Evolutionary conservation across 2,113 vertebrate species (phyloP), one percentile per base, ranked within the genome.

Genomic region (Sigmodon hispidus): DNA sequence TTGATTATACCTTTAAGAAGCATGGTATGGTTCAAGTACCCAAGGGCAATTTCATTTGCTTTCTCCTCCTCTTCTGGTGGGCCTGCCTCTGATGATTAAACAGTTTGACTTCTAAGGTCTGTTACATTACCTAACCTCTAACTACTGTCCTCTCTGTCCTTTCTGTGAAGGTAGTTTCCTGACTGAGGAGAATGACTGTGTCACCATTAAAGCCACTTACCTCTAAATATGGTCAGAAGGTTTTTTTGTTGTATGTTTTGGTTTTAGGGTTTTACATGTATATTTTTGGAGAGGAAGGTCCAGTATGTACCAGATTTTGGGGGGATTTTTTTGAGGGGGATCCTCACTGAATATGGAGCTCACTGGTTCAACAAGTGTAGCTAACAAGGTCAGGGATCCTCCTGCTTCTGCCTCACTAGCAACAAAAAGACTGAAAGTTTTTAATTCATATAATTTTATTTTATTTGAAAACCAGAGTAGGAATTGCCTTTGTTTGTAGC

Each of bases 391-490:
- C 11, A 15, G 45, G 84, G 34, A 69, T n/a, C 34, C 63, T 50
- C 84, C 63, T 86, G 45, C 15, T 61, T 83, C 80, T 84, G n/a
- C 57, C 43, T 86, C 45, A 12, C 16, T 45, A 24, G 84, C 84
- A 67, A 11, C 50, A 36, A 43, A 34, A 96, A 95, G 89, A 63
- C 55, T 86, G 50, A 84, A 86, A 69, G 90, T 73, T 95, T 72
- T 65, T 96, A 45, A 84, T 87, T 77, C 91, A 94, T 11, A 79
- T 94, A 57, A 87, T 89, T 97, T 83, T 96, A 90, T 92, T 95
- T 98, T 97, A 97, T 98, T 98, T 97, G 94, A 97, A 97, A 95
- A 63, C 89, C 96, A 96, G 95, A 96, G 17, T 96, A 93, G 80
- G 16, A 22, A 87, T 91, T 94, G 36, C 96, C 83, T 75, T 96